Evolutionary conservation across 2,797 vertebrate genomes (phyloP), one percentile per base, ranked within the genome.

Genomic region (Melanotaenia trifasciata): DNA sequence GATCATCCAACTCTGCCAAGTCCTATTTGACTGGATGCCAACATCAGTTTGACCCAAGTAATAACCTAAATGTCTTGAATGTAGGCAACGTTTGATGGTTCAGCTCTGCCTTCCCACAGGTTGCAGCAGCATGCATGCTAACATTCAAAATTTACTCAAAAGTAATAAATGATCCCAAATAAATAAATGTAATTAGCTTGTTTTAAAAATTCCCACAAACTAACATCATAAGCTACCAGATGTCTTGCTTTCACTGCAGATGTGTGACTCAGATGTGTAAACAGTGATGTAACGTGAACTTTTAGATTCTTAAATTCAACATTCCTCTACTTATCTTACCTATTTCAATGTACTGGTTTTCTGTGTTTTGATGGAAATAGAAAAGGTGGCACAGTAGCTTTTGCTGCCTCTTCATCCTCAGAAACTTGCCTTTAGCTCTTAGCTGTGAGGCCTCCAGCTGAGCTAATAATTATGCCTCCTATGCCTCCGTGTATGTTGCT

Each of bases 241-340:
- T 62, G 56, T 73, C 45, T 56, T 28, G 10, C n/a, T 60, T 74
- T 71, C 59, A 61, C 13, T 54, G 24, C 67, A 45, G 2, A 50
- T 16, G 4, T 28, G 35, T 70, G 67, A 67, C 64, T 33, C 38
- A 26, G 43, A 68, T 76, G 51, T 58, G 35, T 65, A 59, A 69
- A 75, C 59, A 70, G 36, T 62, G 45, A 73, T 60, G 75, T 45
- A 50, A 53, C 26, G 10, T 64, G 43, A 70, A 73, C 26, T 53
- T 59, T 38, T 61, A 45, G 4, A 45, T 68, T 54, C 24, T 43
- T 72, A 18, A 51, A 58, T 71, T 70, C 4, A 45, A 6, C 16
- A 45, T 38, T 60, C 5, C n/a, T 6, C n/a, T 0, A 16, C 38
- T 60, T 16, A 22, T 35, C 5, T 18, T 20, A 20, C n/a, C 22